Percentiles rank a stretch among this genome's conserved stretches.
Conservation (phyloP, 2,888 invertebrate genomes). For the Augiades crinisus region DNA sequence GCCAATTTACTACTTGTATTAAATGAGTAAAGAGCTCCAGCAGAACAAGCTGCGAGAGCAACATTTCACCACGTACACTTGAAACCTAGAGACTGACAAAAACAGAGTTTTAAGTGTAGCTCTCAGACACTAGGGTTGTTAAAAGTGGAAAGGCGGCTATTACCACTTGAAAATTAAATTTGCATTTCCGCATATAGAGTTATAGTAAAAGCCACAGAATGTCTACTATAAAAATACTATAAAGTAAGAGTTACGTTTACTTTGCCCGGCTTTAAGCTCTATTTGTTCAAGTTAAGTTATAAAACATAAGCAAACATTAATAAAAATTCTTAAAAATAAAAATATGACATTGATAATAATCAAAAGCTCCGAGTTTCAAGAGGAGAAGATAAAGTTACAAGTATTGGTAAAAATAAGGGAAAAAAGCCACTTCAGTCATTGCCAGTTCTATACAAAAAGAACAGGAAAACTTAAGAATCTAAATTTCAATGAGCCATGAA, state of each 20-base stretch:
- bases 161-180: slow-evolving; percentile 15
- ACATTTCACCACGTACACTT: not conserved
- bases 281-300: too few species aligned
- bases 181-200: slow-evolving; percentile 16
- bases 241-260: too few species aligned
- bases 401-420: not conserved
- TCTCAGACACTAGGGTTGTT: slow-evolving; percentile 7
- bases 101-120: not conserved
- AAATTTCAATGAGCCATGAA: not conserved
- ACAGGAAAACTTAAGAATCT: not conserved
- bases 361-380: too few species aligned
- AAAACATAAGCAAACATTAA: too few species aligned
- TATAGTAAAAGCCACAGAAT: too few species aligned
- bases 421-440: not conserved
- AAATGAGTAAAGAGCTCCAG: too few species aligned
- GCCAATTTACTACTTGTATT: too few species aligned
- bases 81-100: slow-evolving; percentile 7
- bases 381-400: too few species aligned
- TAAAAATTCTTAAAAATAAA: too few species aligned
- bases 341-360: too few species aligned
- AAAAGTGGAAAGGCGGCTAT: not conserved
- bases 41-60: not conserved
- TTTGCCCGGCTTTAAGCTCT: too few species aligned
- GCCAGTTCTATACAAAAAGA: not conserved
- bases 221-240: too few species aligned